These are phyloP conservation scores for Oryzias celebensis DNA, from an alignment of 2,113 vertebrate species.

Conservation along the genomic window DNA sequence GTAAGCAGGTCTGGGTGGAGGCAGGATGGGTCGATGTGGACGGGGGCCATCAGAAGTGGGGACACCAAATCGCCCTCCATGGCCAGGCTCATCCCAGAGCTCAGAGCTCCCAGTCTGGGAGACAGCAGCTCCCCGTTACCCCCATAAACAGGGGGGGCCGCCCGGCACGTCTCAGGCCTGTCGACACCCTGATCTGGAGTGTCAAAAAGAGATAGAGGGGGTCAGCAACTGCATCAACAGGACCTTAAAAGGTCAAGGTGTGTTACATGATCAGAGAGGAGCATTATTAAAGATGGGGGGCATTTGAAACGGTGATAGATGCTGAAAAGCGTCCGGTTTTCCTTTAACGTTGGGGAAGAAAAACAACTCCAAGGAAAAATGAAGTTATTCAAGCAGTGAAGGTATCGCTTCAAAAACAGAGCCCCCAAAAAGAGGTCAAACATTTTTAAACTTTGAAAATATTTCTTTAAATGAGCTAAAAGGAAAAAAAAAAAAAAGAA, in stretches of 20 bases:
- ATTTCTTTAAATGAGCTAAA: no score
- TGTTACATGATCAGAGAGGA: conserved; percentile 51
- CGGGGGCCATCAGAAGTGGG: conserved; percentile 86
- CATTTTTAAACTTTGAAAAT: no score
- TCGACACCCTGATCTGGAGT: conserved; percentile 87
- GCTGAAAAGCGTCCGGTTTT: conserved; percentile 27
- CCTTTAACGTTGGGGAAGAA: not conserved
- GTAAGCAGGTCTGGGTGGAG: conserved; percentile 94
- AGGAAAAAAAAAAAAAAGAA: no score
- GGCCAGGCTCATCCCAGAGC: conserved; percentile 36
- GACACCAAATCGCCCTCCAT: conserved; percentile 90
- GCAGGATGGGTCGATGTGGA: conserved; percentile 90
- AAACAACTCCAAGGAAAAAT: not conserved
- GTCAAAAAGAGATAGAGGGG: conserved; percentile 21
- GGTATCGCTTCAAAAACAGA: no score
- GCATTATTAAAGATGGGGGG: conserved; percentile 45
- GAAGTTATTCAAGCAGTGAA: no score
- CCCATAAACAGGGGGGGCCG: conserved; percentile 84
- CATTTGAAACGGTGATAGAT: conserved; percentile 32
- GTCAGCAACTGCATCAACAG: conserved; percentile 38
- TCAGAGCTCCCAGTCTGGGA: conserved; percentile 78
- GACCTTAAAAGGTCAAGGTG: conserved; percentile 28
- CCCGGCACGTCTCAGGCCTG: conserved; percentile 88
- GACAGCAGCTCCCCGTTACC: conserved; percentile 88
- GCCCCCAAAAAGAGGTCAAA: no score